These are phyloP conservation scores for Meteorus sp. DNA, from an alignment of 1,140 invertebrate genomes.

Conservation along the genomic window DNA sequence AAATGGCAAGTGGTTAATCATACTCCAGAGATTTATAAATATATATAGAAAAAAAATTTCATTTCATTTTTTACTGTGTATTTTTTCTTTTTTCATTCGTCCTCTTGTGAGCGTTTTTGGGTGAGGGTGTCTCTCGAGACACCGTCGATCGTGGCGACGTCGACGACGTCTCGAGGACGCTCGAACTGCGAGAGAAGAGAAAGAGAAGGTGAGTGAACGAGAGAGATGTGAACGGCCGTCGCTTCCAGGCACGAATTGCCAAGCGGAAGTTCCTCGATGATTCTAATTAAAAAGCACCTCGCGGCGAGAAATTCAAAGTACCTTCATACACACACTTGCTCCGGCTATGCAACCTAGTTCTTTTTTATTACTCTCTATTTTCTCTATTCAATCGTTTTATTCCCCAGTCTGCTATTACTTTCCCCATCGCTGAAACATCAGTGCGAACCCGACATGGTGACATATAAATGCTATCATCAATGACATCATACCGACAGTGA, in stretches of 20 bases:
- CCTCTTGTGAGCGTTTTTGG: slow-evolving; percentile 14
- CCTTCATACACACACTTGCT: background rate
- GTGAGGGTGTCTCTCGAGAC: slow-evolving; percentile 15
- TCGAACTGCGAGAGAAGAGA: background rate
- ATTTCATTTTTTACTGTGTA: no score
- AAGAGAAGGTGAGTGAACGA: slow-evolving; percentile 20
- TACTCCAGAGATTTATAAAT: no score
- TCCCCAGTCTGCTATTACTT: no score
- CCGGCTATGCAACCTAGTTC: background rate
- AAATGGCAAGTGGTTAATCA: slow-evolving; percentile 16
- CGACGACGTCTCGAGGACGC: slow-evolving; percentile 14
- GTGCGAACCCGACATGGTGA: no score
- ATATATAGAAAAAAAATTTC: no score
- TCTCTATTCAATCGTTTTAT: background rate
- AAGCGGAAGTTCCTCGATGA: slow-evolving; percentile 24
- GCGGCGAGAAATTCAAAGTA: slow-evolving; percentile 29
- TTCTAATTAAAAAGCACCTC: slow-evolving; percentile 30
- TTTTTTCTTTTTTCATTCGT: background rate
- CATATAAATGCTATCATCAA: no score
- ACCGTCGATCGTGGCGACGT: slow-evolving; percentile 9
- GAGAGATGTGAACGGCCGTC: slow-evolving; percentile 14
- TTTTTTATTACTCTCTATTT: slow-evolving; percentile 9
- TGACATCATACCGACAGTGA: no score
- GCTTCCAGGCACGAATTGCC: slow-evolving; percentile 5
- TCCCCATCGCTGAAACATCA: no score